Percentiles rank a stretch among this genome's conserved stretches.
These are phyloP conservation scores for Leptatherina wallacei DNA, from an alignment of 2,797 vertebrate species.

Conservation along the genomic window DNA sequence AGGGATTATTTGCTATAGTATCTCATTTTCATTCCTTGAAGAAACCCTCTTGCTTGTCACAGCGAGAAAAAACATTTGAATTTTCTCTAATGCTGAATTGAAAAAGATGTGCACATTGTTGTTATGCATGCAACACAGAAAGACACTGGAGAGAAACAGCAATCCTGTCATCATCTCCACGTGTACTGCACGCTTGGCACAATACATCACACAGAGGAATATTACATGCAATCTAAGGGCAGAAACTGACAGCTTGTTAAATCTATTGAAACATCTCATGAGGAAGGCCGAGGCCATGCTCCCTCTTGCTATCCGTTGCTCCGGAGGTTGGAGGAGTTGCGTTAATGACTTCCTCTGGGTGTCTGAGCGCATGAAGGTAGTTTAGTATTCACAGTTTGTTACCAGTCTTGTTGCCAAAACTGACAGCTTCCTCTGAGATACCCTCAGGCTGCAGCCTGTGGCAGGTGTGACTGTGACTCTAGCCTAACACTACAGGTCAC, in stretches of 20 bases:
- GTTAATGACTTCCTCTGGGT: slow-evolving; percentile 50
- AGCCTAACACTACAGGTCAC: slow-evolving; percentile 10
- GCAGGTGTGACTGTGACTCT: slow-evolving; percentile 26
- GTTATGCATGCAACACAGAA: slow-evolving; percentile 19
- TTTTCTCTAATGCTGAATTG: slow-evolving; percentile 1
- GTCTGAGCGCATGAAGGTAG: slow-evolving; percentile 23
- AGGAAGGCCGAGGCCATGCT: slow-evolving; percentile 24
- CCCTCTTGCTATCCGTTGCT: slow-evolving; percentile 40
- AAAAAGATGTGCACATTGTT: background rate
- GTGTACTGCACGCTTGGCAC: slow-evolving; percentile 13
- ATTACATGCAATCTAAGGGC: slow-evolving; percentile 17
- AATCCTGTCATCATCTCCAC: slow-evolving; percentile 18
- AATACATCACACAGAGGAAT: slow-evolving; percentile 17
- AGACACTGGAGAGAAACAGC: slow-evolving; percentile 47
- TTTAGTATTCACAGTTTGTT: slow-evolving; percentile 62
- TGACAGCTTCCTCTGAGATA: slow-evolving; percentile 56
- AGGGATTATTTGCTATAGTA: background rate
- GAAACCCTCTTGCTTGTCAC: background rate
- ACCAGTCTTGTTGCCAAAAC: slow-evolving; percentile 36
- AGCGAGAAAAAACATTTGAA: background rate
- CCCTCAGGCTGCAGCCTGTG: slow-evolving; percentile 54
- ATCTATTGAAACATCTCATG: slow-evolving; percentile 41
- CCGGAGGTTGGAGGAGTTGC: slow-evolving; percentile 46
- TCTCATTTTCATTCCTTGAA: background rate
- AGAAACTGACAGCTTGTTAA: slow-evolving; percentile 36